phyloP scores from a whole-genome alignment of 1,140 invertebrate species.

The Myzus persicae region DNA sequence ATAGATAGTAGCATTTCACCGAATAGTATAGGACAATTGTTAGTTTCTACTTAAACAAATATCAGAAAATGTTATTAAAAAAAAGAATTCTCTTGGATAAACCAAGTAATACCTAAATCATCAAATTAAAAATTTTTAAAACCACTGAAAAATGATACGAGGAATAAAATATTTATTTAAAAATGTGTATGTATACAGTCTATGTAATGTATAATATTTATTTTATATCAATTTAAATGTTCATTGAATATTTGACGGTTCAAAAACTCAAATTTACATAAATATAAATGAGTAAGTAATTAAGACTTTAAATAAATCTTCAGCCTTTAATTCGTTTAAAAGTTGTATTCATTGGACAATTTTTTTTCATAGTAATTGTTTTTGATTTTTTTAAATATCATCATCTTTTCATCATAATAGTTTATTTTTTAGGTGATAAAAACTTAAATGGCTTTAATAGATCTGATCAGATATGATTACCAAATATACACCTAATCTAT shows the following conservation, averaged over 20 bases:
- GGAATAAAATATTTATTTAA: neutral
- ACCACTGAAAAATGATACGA: neutral
- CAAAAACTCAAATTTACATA: neutral
- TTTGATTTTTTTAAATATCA: neutral
- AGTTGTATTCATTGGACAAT: neutral
- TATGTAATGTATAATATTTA: neutral
- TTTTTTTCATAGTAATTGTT: neutral
- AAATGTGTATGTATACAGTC: neutral
- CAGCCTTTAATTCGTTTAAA: neutral
- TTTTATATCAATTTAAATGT: neutral
- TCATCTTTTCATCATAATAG: neutral
- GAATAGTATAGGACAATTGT: neutral
- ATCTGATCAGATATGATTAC: neutral
- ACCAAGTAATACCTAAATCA: neutral
- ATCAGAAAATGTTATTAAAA: neutral
- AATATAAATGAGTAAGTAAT: neutral
- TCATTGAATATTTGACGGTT: neutral
- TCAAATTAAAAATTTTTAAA: neutral
- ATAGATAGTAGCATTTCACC: neutral
- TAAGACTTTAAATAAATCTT: neutral
- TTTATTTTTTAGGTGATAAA: neutral
- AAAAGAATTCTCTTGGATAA: neutral
- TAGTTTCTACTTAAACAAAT: neutral
- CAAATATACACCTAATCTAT: neutral
- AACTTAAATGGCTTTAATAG: neutral